phyloP scores from a whole-genome alignment of 2,797 vertebrate genomes.

The Threskiornis aethiopicus region DNA sequence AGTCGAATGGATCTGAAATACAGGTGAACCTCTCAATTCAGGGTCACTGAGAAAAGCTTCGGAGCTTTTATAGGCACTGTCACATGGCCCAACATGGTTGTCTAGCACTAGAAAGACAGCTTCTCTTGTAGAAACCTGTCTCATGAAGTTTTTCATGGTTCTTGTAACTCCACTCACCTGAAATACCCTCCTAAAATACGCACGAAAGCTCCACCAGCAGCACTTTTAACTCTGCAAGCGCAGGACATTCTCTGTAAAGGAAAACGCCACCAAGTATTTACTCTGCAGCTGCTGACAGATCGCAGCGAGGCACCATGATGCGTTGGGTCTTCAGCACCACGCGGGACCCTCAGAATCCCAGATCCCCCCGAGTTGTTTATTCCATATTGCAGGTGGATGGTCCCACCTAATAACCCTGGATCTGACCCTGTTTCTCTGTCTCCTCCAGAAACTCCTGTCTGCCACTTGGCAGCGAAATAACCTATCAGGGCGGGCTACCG shows the following conservation, averaged over 20 bases:
- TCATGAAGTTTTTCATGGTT: constrained; percentile 25
- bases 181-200: neutral
- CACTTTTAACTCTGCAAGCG: neutral
- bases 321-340: neutral
- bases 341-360: neutral
- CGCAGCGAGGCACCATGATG: neutral
- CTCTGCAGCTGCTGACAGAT: neutral
- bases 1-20: neutral
- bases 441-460: neutral
- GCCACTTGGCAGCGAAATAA: neutral
- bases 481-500: neutral
- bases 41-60: neutral
- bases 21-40: neutral
- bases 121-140: constrained; percentile 24
- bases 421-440: neutral
- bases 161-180: constrained; percentile 29
- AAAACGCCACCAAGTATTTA: neutral
- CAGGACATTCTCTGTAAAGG: neutral
- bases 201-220: neutral
- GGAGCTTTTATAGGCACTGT: neutral
- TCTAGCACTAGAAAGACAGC: neutral
- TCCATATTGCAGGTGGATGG: neutral
- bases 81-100: neutral
- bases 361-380: neutral
- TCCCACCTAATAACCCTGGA: neutral